These are phyloP conservation scores for Lophochroa leadbeateri DNA, from an alignment of 2,113 vertebrate genomes.

Conservation along the genomic window DNA sequence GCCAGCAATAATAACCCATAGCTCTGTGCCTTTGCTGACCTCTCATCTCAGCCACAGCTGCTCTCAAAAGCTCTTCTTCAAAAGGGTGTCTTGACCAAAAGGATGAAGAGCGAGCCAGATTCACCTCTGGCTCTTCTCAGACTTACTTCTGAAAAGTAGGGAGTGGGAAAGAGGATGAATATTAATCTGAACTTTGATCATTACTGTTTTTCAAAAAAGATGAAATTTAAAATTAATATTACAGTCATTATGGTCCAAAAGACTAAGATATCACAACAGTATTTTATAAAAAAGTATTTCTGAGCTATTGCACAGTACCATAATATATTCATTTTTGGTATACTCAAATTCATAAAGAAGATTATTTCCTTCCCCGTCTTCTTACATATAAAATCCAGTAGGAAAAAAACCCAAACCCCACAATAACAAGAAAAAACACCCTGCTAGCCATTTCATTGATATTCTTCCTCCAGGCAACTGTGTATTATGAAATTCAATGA, in stretches of 20 bases:
- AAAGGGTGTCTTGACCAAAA: not conserved
- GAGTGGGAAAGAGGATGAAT: not conserved
- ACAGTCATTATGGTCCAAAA: not conserved
- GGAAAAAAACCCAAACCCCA: not conserved
- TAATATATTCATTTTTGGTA: not conserved
- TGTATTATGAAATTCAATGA: conserved; percentile 61
- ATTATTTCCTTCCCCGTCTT: not conserved
- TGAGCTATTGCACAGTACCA: not conserved
- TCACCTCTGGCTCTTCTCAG: not conserved
- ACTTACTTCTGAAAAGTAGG: not conserved
- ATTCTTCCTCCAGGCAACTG: conserved; percentile 52
- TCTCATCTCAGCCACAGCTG: not conserved
- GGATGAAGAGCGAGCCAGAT: not conserved
- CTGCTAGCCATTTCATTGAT: conserved; percentile 55
- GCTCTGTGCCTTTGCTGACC: not conserved
- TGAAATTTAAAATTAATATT: not conserved
- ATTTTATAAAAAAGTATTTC: not conserved
- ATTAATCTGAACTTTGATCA: not conserved
- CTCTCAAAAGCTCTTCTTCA: not conserved
- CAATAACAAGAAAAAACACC: not conserved
- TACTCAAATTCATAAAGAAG: not conserved
- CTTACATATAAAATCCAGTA: not conserved
- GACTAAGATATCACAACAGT: not conserved
- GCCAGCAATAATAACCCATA: not conserved
- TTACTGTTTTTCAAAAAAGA: not conserved